Evolutionary conservation across 2,888 invertebrate species (phyloP), one percentile per base, ranked within the genome.

Genomic region (Lumbricus terrestris): DNA sequence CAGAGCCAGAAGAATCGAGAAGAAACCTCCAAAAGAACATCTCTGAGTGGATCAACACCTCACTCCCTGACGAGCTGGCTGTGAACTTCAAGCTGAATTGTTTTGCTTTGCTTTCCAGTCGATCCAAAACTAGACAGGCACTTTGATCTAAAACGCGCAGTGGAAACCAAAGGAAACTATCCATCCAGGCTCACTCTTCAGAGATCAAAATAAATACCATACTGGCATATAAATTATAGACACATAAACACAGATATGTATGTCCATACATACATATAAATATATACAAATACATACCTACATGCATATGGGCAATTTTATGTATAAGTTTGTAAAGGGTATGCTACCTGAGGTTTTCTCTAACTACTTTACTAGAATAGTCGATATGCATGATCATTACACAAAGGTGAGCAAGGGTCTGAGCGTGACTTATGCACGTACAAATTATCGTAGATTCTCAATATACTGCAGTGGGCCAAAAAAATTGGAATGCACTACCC

Each of bases 71-170:
- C 0, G 89, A 34, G 82, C 69, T 82, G 34, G 35, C 34, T 11
- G 11, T 35, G 38, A 89, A 89, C 89, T 69, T 89, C 35, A 89
- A 23, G 35, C 38, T n/a, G 23, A 69, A 34, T 35, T 89, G 89
- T 69, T 38, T 89, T 8, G 35, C 38, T 23, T 82, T 38, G 18
- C 69, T 69, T 69, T 89, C 89, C 89, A 89, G 33, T 18, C 82
- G 89, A 69, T 89, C 89, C 33, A 89, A 34, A n/a, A 89, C 54
- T n/a, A 69, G 69, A n/a, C 69, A 69, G 69, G 69, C 69, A 69
- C 69, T 69, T 29, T 69, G 69, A 69, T 69, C 69, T 69, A 69
- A n/a, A 69, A 47, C 47, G 16, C 18, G 42, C 42, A 42, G 47
- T n/a, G n/a, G 69, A 69, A 69, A 69, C 69, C 69, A 69, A n/a